Conservation (phyloP, 2,888 invertebrate species). For the Epinotia bilunana region DNA sequence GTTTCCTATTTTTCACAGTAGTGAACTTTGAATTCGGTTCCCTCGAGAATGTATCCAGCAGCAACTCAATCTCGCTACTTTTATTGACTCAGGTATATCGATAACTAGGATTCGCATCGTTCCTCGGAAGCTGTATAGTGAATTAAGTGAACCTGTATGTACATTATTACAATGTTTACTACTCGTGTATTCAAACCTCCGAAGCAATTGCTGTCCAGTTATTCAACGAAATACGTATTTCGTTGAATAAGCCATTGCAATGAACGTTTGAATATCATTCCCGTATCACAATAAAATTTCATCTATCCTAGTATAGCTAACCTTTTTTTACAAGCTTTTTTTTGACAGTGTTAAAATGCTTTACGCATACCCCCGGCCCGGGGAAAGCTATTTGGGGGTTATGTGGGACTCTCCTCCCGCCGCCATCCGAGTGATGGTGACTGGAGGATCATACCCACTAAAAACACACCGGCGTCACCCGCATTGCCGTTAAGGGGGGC, state of each 20-base stretch:
- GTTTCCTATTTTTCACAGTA: constrained; percentile 39
- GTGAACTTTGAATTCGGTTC: constrained; percentile 43
- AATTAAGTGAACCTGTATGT: constrained; percentile 1
- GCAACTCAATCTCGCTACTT: constrained; percentile 44
- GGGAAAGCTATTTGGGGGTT: too few relatives aligned
- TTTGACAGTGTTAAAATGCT: too few relatives aligned
- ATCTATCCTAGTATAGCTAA: too few relatives aligned
- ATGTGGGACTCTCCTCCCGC: too few relatives aligned
- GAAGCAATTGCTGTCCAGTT: neutral
- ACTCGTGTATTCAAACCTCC: neutral
- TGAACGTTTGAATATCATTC: neutral
- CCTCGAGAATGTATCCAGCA: constrained; percentile 40
- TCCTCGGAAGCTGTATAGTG: constrained; percentile 9
- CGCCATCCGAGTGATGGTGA: too few relatives aligned
- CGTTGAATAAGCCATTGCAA: neutral
- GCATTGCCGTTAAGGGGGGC: too few relatives aligned
- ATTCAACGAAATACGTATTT: neutral
- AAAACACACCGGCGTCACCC: too few relatives aligned
- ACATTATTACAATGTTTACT: constrained; percentile 16
- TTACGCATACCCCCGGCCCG: too few relatives aligned
- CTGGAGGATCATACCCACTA: too few relatives aligned
- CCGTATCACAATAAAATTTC: too few relatives aligned
- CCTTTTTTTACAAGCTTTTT: too few relatives aligned
- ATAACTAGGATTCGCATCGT: constrained; percentile 28
- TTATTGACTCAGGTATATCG: constrained; percentile 44